A percentile compares a stretch with the other conserved stretches of the same genome.
Evolutionary conservation across 2,113 vertebrate genomes (phyloP).

Genomic region (Gallinago jamesoni): DNA sequence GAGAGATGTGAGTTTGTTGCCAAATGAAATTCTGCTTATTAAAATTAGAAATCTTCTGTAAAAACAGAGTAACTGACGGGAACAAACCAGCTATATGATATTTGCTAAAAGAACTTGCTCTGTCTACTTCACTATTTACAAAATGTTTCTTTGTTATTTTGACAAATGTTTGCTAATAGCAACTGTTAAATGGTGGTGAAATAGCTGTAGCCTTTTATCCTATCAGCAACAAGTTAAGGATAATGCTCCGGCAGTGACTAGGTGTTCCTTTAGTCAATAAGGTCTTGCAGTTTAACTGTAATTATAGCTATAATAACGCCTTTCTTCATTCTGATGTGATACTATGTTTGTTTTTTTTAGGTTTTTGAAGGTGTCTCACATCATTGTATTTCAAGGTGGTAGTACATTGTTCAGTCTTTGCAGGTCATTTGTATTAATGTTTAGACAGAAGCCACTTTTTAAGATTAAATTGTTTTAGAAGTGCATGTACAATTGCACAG

Average conservation of each 20-base stretch:
- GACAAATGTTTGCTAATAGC: background rate
- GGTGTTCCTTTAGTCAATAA: background rate
- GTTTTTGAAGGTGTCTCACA: background rate
- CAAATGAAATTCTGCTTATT: conserved; percentile 31
- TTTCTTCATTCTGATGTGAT: background rate
- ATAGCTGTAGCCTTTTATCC: background rate
- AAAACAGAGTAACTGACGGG: background rate
- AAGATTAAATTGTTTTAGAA: background rate
- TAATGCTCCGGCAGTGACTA: background rate
- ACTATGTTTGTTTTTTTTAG: background rate
- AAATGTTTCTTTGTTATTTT: conserved; percentile 17
- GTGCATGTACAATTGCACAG: background rate
- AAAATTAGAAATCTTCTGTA: conserved; percentile 51
- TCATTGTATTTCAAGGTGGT: background rate
- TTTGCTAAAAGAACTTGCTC: conserved; percentile 21
- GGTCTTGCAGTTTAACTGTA: background rate
- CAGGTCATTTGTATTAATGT: background rate
- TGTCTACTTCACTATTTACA: conserved; percentile 2
- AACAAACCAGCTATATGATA: conserved; percentile 19
- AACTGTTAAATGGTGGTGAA: background rate
- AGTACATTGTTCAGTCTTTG: background rate
- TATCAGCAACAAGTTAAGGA: background rate
- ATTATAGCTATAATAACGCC: background rate
- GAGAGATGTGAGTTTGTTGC: conserved; percentile 3
- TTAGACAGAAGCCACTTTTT: background rate